Evolutionary conservation across 2,113 vertebrate genomes (phyloP), one percentile per base, ranked within the genome.

Genomic region (Eulacestoma nigropectus): DNA sequence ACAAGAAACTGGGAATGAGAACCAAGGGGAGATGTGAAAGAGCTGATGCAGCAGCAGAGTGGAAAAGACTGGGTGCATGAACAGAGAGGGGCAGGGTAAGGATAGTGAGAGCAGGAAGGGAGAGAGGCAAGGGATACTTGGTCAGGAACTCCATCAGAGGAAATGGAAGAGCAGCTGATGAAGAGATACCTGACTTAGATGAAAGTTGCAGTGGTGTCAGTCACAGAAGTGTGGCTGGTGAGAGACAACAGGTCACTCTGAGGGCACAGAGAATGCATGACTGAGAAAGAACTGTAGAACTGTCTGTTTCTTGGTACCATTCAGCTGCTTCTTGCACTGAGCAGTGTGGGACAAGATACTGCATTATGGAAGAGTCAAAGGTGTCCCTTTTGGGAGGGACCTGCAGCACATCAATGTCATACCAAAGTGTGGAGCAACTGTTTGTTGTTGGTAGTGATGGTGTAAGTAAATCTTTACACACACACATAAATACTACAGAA

Each of bases 241-340:
- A 65, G 39, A 63, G 13, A 21, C 4, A 60, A 8, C 1, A 19
- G 22, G 20, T 83, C 49, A 29, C 11, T 56, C 49, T 32, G 53
- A 83, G 29, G 3, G 5, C 29, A 25, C 18, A 55, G 27, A 64
- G 50, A 33, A 39, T 7, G 49, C 17, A 6, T n/a, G 27, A 10
- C 29, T 2, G 1, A 67, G 18, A 41, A 76, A 68, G 53, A 75
- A 3, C 7, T 9, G 3, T 4, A 64, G 79, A 75, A 10, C 13
- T 11, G 4, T 30, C 29, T 0, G 0, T 29, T 81, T 37, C 59
- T 47, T 4, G 0, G 12, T 11, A 20, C 7, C 21, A 5, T 8
- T 50, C 68, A 47, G 6, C n/a, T 67, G 19, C 27, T 56, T 26
- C 56, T 75, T 17, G 13, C 35, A 37, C 18, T 74, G 33, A 59